Percentiles rank a stretch among this genome's conserved stretches.
phyloP scores from a whole-genome alignment of 2,888 invertebrate genomes.

The Mechanitis mazaeus region DNA sequence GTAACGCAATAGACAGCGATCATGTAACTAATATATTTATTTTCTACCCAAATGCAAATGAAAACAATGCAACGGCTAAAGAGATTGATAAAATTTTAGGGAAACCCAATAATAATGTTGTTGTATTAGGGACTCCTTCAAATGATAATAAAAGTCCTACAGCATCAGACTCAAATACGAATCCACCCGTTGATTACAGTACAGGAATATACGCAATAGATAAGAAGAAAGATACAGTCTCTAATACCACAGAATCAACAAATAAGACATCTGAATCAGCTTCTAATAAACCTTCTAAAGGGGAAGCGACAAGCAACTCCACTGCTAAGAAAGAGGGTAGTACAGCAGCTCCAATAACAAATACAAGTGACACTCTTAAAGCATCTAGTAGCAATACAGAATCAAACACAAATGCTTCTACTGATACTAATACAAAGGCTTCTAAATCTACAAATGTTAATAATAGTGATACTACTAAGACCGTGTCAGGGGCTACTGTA shows the following conservation, averaged over 20 bases:
- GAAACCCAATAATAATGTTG: conserved; percentile 2
- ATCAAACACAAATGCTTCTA: neutral
- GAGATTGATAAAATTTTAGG: conserved; percentile 7
- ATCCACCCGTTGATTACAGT: neutral
- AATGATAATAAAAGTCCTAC: neutral
- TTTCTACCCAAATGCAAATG: conserved; percentile 38
- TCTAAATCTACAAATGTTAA: no score
- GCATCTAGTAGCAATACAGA: neutral
- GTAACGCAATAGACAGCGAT: conserved; percentile 44
- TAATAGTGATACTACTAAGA: no score
- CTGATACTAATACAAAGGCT: neutral
- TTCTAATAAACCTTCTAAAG: neutral
- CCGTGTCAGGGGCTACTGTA: no score
- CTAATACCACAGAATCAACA: neutral
- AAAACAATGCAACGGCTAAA: conserved; percentile 18
- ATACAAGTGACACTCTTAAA: no score
- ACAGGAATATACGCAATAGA: neutral
- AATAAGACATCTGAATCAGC: neutral
- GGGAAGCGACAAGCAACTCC: neutral
- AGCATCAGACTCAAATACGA: neutral
- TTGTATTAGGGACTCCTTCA: neutral
- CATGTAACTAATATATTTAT: conserved; percentile 55
- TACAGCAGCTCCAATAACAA: no score
- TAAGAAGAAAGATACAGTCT: neutral
- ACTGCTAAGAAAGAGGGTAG: no score